Evolutionary conservation across 2,888 invertebrate genomes (phyloP).

Genomic region (Aphidoletes aphidimyza): DNA sequence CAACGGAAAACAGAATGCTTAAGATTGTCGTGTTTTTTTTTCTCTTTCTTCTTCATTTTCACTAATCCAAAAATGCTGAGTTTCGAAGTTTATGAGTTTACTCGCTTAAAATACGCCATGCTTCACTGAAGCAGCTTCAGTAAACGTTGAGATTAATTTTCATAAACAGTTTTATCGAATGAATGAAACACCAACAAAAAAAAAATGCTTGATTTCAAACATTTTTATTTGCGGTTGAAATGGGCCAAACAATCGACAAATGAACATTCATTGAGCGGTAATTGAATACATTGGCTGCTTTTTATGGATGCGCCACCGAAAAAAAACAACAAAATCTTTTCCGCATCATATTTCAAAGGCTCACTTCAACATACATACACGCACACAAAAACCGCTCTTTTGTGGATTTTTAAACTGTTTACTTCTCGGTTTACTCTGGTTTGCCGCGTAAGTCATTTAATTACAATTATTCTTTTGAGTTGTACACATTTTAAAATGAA

Average conservation of each 20-base stretch:
- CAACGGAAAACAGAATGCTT: too few relatives aligned
- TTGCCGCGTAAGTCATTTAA: neutral
- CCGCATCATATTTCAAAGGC: conserved; percentile 23
- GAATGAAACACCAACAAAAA: neutral
- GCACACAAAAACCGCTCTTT: too few relatives aligned
- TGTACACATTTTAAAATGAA: too few relatives aligned
- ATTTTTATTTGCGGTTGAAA: neutral
- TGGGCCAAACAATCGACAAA: neutral
- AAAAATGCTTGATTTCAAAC: neutral
- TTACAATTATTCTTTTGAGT: neutral
- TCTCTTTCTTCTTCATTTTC: neutral
- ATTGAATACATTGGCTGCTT: neutral
- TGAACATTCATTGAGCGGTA: neutral
- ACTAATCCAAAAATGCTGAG: neutral
- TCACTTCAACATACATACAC: too few relatives aligned
- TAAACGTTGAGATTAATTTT: neutral
- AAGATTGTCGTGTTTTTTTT: neutral
- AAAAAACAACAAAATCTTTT: neutral
- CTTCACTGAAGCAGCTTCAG: neutral
- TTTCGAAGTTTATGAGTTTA: neutral
- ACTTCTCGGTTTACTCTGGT: neutral
- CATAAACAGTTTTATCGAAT: conserved; percentile 37
- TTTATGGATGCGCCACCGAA: neutral
- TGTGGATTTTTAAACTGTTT: neutral
- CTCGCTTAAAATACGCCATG: neutral